Evolutionary conservation across 2,113 vertebrate species (phyloP).

Genomic region (Corapipo altera): DNA sequence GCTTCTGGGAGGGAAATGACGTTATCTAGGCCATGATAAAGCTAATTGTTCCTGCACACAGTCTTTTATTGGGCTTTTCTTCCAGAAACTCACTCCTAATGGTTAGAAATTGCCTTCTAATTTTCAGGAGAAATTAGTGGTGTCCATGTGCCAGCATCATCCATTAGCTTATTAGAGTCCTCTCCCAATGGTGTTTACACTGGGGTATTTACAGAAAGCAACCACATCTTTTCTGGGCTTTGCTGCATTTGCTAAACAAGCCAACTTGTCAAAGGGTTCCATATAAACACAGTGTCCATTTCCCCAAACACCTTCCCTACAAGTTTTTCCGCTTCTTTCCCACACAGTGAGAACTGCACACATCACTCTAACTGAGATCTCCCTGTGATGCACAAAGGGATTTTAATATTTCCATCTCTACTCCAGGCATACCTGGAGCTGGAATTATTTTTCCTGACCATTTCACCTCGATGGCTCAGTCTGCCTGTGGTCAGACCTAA

Average conservation of each 20-base stretch:
- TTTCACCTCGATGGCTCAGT: neutral
- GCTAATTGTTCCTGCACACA: neutral
- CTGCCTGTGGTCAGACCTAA: neutral
- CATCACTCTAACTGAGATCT: neutral
- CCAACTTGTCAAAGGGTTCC: neutral
- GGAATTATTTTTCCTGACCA: neutral
- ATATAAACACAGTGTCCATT: neutral
- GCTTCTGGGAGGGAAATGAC: neutral
- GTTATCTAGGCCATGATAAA: neutral
- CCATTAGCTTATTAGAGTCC: constrained; percentile 50
- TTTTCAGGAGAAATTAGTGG: constrained; percentile 20
- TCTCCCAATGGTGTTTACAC: neutral
- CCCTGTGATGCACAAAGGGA: neutral
- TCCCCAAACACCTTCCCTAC: neutral
- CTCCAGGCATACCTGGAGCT: neutral
- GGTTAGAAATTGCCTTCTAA: constrained; percentile 33
- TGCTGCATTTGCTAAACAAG: neutral
- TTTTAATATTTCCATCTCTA: neutral
- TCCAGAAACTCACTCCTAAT: constrained; percentile 36
- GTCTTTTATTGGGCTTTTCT: neutral
- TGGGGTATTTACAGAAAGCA: constrained; percentile 31
- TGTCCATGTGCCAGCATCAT: neutral
- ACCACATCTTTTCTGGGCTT: neutral
- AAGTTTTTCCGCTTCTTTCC: neutral
- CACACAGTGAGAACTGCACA: neutral